These are phyloP conservation scores for Dipodomys spectabilis DNA, from an alignment of 2,113 vertebrate species.

Conservation along the genomic window DNA sequence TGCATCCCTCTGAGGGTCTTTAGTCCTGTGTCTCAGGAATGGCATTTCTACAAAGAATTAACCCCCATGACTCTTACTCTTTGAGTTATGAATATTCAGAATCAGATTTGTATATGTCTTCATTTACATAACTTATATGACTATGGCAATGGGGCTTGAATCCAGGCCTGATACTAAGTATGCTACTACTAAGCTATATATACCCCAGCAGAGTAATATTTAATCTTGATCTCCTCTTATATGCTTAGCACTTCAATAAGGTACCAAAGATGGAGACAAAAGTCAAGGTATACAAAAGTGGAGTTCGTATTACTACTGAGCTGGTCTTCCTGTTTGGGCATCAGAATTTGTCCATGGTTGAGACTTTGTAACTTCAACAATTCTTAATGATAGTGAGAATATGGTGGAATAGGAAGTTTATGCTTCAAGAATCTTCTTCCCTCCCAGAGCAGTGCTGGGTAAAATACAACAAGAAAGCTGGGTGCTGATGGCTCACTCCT, in stretches of 20 bases:
- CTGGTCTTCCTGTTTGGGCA: not conserved
- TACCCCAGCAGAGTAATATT: not conserved
- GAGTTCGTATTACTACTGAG: not conserved
- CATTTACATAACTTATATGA: too few relatives aligned
- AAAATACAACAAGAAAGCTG: not conserved
- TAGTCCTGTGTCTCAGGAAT: not conserved
- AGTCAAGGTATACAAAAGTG: not conserved
- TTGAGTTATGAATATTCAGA: constrained; percentile 29
- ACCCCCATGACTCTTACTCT: not conserved
- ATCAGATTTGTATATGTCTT: not conserved
- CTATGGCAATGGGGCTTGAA: not conserved
- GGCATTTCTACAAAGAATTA: not conserved
- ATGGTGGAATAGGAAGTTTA: not conserved
- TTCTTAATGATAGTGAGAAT: not conserved
- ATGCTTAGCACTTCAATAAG: not conserved
- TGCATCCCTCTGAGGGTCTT: too few relatives aligned
- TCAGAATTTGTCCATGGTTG: not conserved
- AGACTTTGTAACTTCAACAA: not conserved
- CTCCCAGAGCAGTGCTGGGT: not conserved
- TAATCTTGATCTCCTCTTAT: not conserved
- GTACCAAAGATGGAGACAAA: not conserved
- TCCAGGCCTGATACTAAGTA: not conserved
- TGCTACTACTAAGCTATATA: not conserved
- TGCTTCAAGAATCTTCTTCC: not conserved
- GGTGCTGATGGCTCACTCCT: too few relatives aligned